Evolutionary conservation across 2,888 invertebrate species (phyloP), one percentile per base, ranked within the genome.

Genomic region (Nematopogon swammerdamellus): DNA sequence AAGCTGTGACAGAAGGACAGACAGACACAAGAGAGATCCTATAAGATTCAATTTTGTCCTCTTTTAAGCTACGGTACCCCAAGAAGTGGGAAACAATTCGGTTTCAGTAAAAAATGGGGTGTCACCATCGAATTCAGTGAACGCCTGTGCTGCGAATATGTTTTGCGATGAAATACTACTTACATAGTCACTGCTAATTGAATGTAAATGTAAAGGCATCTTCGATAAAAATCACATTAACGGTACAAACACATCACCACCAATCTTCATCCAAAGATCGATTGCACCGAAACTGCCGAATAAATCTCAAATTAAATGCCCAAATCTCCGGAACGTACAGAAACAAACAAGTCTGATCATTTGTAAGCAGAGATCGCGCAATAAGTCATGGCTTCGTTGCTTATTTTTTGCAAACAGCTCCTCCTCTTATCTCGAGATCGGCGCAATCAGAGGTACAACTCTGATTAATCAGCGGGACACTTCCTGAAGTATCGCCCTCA

Each of bases 351-450:
- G 36, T 36, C 36, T 4, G 14, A 36, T 36, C 36, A 36, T 36
- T 36, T 36, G 36, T 36, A 36, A 36, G 36, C 6, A 14, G 36
- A 14, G 36, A 14, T 36, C 36, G 36, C n/a, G 36, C 36, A 36
- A 36, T 36, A 36, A 36, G 36, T 36, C 36, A 36, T 36, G 8
- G 36, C 14, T 36, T 36, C 25, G 36, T 4, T 36, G 36, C 11
- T 36, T 36, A 36, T 36, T 36, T 36, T 36, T 36, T 14, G 36
- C 36, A 14, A 36, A 6, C 6, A 36, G 36, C 36, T 4, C 3
- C 25, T 25, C 10, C 3, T 36, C 14, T 68, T 75, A 76, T 76
- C 76, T 62, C 62, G 52, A 57, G 60, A 76, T 76, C 76, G 70
- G 70, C 57, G 57, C 53, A 29, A 48, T 50, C 45, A 36, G 59